Evolutionary conservation across 2,113 vertebrate genomes (phyloP), one percentile per base, ranked within the genome.

Genomic region (Grantiella picta): DNA sequence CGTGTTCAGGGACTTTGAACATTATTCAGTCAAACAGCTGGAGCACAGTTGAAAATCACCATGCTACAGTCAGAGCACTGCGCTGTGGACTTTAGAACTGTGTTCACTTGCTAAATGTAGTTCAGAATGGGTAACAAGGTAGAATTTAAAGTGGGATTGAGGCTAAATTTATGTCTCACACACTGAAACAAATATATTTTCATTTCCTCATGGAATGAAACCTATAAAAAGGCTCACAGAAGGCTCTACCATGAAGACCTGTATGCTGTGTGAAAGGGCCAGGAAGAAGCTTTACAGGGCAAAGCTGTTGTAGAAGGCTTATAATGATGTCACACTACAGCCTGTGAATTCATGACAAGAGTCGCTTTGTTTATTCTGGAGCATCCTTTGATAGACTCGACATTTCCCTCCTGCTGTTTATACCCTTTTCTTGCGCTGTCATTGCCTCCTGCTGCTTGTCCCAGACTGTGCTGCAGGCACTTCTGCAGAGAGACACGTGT

Each of bases 401-500:
- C 24, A 49, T 91, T 95, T 93, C 49, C 42, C 28, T 94, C 79
- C 82, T 44, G 79, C 85, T 88, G 60, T 75, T 86, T 49, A 28
- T 94, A 80, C 28, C 47, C 59, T 90, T 90, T 82, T 44, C 52
- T 82, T 92, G 50, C 42, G 27, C 78, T 54, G 15, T 80, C 85
- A 13, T 92, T 89, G 60, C 87, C 59, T 90, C 80, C 85, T 70
- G 54, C 82, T 94, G 88, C 64, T 93, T 70, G 52, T 94, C 59
- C 60, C 76, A 93, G 82, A 33, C 76, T 68, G 68, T 73, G 87
- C 82, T 85, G 79, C 60, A 91, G 88, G 68, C 45, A 38, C 49
- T 96, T 95, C 88, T 90, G 79, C 68, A 80, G 71, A 56, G 72
- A 76, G 24, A 27, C 68, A 86, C 85, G 82, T 70, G 31, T 83